phyloP scores from a whole-genome alignment of 2,888 invertebrate genomes.

The Lycocerus yunnanus region DNA sequence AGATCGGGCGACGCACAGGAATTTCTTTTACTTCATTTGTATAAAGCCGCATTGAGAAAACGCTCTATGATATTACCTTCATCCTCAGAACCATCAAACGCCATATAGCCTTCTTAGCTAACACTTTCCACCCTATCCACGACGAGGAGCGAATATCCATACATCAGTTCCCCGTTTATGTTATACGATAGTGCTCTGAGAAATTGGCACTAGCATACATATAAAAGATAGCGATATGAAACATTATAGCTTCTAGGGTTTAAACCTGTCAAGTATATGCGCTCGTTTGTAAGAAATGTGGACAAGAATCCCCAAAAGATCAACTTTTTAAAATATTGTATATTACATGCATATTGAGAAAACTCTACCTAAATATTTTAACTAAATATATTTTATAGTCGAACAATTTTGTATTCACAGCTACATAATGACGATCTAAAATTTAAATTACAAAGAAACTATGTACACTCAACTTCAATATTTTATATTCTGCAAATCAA shows the following conservation, averaged over 20 bases:
- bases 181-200: conserved; percentile 48
- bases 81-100: conserved; percentile 46
- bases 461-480: no score
- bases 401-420: not conserved
- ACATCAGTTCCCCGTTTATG: conserved; percentile 47
- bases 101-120: conserved; percentile 45
- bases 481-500: no score
- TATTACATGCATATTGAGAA: conserved; percentile 31
- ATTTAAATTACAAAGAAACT: not conserved
- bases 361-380: not conserved
- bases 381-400: not conserved
- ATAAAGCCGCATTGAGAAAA: conserved; percentile 42
- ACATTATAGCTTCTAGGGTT: conserved; percentile 50
- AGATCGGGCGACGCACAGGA: conserved; percentile 45
- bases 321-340: conserved; percentile 40
- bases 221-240: conserved; percentile 51
- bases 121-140: conserved; percentile 50
- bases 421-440: not conserved
- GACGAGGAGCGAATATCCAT: conserved; percentile 46
- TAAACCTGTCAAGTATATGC: conserved; percentile 47
- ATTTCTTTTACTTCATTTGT: conserved; percentile 51
- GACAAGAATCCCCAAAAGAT: conserved; percentile 41
- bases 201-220: conserved; percentile 50
- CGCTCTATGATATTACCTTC: conserved; percentile 45
- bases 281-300: conserved; percentile 46